phyloP scores from a whole-genome alignment of 2,888 invertebrate genomes.

The Andrena chrysosceles region DNA sequence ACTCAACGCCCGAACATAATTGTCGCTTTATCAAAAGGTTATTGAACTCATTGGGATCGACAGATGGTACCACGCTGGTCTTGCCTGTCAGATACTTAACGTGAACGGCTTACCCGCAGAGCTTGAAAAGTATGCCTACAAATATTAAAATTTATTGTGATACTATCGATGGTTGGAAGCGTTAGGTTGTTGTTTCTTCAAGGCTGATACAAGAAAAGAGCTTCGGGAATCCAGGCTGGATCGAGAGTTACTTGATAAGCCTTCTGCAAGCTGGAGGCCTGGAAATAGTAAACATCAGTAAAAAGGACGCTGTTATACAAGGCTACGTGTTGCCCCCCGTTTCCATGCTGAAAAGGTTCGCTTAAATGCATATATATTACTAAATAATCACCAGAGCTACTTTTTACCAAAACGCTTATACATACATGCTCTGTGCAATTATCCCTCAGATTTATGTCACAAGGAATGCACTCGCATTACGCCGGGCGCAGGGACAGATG shows the following conservation, averaged over 20 bases:
- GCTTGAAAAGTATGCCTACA: constrained; percentile 86
- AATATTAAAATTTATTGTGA: too few species aligned
- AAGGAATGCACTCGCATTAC: neutral
- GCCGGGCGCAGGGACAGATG: constrained; percentile 80
- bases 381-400: too few species aligned
- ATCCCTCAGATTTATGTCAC: constrained; percentile 23
- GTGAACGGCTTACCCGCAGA: constrained; percentile 88
- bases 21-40: constrained; percentile 62
- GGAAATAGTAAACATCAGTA: constrained; percentile 84
- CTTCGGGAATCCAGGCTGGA: constrained; percentile 89
- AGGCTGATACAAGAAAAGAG: constrained; percentile 87
- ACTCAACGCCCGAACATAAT: too few species aligned
- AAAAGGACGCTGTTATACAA: constrained; percentile 71
- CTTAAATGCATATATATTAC: too few species aligned
- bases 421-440: neutral
- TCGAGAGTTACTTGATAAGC: constrained; percentile 88
- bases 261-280: constrained; percentile 87
- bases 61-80: constrained; percentile 87
- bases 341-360: constrained; percentile 75
- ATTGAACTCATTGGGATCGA: constrained; percentile 86
- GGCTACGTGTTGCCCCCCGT: constrained; percentile 78
- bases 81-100: constrained; percentile 88
- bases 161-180: neutral
- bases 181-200: neutral
- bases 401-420: neutral